Conservation (phyloP, 2,797 vertebrate species). For the Cottoperca gobio region DNA sequence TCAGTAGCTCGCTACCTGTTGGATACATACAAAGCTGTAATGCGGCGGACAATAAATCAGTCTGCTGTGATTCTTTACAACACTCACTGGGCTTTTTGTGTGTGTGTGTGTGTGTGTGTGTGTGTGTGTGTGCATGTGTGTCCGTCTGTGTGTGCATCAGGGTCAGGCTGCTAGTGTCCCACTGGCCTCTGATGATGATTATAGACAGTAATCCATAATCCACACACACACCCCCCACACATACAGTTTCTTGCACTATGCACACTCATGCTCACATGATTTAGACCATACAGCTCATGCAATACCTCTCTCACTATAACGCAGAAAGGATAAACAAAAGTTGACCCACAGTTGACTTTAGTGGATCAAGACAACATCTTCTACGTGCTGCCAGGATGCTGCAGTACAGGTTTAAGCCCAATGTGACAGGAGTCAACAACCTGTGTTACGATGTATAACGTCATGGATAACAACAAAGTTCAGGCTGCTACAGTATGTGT, state of each 20-base stretch:
- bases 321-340: not conserved
- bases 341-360: not conserved
- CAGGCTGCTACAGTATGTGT: not conserved
- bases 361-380: not conserved
- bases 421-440: no score
- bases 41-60: constrained; percentile 20
- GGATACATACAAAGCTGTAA: constrained; percentile 8
- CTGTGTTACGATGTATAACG: not conserved
- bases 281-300: not conserved
- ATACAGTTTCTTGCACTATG: constrained; percentile 14
- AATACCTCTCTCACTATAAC: not conserved
- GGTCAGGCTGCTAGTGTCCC: constrained; percentile 22
- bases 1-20: constrained; percentile 5
- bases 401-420: not conserved
- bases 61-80: not conserved
- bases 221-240: constrained; percentile 22
- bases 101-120: not conserved
- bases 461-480: not conserved
- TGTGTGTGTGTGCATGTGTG: not conserved
- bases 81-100: not conserved
- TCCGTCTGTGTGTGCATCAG: constrained; percentile 2
- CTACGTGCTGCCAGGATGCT: not conserved
- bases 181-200: constrained; percentile 67
- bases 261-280: constrained; percentile 12
- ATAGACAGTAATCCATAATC: constrained; percentile 71